Conservation (phyloP, 2,888 invertebrate species). For the Nasonia oneida region DNA sequence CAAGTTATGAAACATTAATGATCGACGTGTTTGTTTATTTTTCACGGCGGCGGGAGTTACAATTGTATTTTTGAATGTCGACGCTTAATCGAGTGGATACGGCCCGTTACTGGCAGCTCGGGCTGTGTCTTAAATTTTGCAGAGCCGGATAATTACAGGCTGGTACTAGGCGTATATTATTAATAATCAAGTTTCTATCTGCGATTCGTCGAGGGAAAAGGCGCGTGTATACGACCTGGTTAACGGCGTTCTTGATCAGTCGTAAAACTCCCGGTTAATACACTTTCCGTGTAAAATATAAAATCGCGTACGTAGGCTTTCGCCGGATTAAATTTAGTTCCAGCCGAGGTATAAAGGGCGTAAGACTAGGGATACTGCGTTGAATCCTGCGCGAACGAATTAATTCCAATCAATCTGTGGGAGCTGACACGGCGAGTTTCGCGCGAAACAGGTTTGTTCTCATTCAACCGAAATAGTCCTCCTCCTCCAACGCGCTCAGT, state of each 20-base stretch:
- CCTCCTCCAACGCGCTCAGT: neutral
- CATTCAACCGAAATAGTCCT: neutral
- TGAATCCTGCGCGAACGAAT: too few relatives aligned
- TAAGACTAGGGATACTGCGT: too few relatives aligned
- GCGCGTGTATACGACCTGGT: neutral
- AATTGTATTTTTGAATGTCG: neutral
- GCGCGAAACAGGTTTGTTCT: neutral
- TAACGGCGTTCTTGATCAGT: neutral
- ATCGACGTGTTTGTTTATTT: neutral
- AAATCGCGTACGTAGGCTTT: neutral
- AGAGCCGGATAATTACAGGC: neutral
- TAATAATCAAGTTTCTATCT: slow-evolving; percentile 5
- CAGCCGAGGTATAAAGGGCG: too few relatives aligned
- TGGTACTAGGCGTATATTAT: neutral
- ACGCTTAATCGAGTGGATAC: neutral
- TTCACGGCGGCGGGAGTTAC: neutral
- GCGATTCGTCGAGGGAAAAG: neutral
- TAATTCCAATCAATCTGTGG: neutral
- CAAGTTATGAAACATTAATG: neutral
- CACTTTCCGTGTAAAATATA: neutral
- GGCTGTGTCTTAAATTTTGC: neutral
- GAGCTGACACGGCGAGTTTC: neutral
- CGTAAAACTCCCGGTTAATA: neutral
- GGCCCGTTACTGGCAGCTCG: neutral
- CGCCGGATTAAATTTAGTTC: too few relatives aligned